Conservation (phyloP, 2,113 vertebrate genomes). For the Numida meleagris region DNA sequence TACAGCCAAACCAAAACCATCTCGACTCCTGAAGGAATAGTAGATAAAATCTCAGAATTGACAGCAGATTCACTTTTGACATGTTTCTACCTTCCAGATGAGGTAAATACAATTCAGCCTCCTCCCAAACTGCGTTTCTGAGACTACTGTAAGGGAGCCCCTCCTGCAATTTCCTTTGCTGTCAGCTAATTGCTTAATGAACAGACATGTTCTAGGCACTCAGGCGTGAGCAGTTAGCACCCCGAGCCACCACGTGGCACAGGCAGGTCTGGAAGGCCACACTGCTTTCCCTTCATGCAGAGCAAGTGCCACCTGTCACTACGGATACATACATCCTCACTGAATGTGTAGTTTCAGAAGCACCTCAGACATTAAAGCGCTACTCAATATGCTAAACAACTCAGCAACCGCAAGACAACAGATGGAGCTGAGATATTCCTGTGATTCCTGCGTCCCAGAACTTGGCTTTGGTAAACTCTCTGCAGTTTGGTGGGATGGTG, state of each 20-base stretch:
- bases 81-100: neutral
- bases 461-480: neutral
- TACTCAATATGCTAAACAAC: neutral
- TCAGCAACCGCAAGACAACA: neutral
- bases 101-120: neutral
- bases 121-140: neutral
- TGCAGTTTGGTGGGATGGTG: neutral
- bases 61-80: neutral
- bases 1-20: neutral
- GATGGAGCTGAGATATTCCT: neutral
- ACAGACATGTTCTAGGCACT: neutral
- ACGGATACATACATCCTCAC: neutral
- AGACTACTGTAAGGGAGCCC: neutral
- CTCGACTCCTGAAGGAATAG: neutral
- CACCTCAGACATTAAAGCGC: neutral
- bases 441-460: neutral
- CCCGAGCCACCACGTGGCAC: neutral
- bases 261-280: neutral
- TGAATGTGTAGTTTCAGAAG: neutral
- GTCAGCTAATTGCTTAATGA: neutral
- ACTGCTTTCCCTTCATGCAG: neutral
- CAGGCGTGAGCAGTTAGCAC: neutral
- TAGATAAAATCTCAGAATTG: neutral
- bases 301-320: neutral
- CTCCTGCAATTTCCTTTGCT: neutral